Base-by-base conservation (phyloP, 2,113 vertebrate species). In the Gymnocephalus cernua region DNA sequence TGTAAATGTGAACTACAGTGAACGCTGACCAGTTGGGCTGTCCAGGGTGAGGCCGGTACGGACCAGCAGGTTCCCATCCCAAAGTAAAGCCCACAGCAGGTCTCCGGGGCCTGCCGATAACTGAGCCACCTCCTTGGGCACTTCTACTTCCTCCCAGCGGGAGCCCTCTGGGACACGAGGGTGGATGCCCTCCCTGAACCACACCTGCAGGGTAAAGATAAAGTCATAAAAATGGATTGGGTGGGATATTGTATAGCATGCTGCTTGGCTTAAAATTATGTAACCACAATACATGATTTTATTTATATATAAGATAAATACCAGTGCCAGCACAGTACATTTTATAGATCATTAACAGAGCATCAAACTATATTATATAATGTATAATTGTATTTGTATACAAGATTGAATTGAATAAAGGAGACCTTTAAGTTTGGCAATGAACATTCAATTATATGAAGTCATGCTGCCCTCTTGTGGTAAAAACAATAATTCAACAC, bases 21-120 rank as follows among this genome's bases (percentile, higher is more conserved):
- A 56, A 27, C 50, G 38, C 89, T 62, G 47, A 99, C 98, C 98
- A 94, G 95, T 97, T 13, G 96, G 97, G 70, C 95, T 96, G 91
- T 96, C 97, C 87, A 97, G 95, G 47, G 90, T 95, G 85, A 99
- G 96, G 53, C 98, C 97, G 58, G 96, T 96, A 25, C 98, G 96
- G 85, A 96, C 96, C 83, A 99, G 90, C 32, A 98, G 96, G 87
- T 98, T 97, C 18, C 98, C 98, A 78, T 99, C 97, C 98, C 97
- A 99, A 44, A 99, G 95, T 15, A 97, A 94, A 65, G 93, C 96
- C 98, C 98, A 99, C 14, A 99, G 91, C 59, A 99, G 96, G 84
- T 99, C 97, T 38, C 96, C 95, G 0, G 98, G 97, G 7, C 98
- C 98, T 1, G 96, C 96, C 83, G 96, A 97, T 87, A 99, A 93